Conservation (phyloP, 2,888 invertebrate species). For the Bedellia somnulentella region DNA sequence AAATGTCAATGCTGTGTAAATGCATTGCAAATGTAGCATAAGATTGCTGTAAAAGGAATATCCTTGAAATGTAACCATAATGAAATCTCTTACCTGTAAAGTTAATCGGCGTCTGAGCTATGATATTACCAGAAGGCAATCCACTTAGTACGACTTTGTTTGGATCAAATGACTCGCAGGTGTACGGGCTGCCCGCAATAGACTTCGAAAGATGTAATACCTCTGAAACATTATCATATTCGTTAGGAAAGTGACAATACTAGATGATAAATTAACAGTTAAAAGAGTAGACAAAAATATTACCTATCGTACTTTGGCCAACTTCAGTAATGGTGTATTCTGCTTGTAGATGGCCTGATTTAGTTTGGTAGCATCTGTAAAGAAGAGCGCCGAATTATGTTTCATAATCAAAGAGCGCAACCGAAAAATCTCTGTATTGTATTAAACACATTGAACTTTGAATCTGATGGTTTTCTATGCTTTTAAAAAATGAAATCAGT, state of each 20-base stretch:
- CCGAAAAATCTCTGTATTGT: too few species aligned
- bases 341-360: conserved; percentile 91
- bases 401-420: too few species aligned
- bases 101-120: conserved; percentile 79
- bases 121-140: conserved; percentile 73
- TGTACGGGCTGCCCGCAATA: conserved; percentile 90
- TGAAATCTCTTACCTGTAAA: conserved; percentile 78
- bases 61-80: too few species aligned
- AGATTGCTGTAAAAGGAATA: too few species aligned
- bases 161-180: conserved; percentile 89
- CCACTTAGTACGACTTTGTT: conserved; percentile 79
- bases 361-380: conserved; percentile 87
- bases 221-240: conserved; percentile 63
- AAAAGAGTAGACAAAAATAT: conserved; percentile 9
- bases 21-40: too few species aligned
- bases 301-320: conserved; percentile 68
- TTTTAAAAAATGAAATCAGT: too few species aligned
- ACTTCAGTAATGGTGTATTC: conserved; percentile 87
- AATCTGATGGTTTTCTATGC: too few species aligned
- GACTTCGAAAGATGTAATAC: conserved; percentile 88
- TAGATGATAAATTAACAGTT: background rate
- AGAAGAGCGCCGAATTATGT: too few species aligned
- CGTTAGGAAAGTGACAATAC: too few species aligned
- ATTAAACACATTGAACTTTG: too few species aligned
- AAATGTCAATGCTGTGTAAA: too few species aligned